Conservation (phyloP, 35 echinoderm and acorn worm genomes). For the Strongylocentrotus purpuratus region DNA sequence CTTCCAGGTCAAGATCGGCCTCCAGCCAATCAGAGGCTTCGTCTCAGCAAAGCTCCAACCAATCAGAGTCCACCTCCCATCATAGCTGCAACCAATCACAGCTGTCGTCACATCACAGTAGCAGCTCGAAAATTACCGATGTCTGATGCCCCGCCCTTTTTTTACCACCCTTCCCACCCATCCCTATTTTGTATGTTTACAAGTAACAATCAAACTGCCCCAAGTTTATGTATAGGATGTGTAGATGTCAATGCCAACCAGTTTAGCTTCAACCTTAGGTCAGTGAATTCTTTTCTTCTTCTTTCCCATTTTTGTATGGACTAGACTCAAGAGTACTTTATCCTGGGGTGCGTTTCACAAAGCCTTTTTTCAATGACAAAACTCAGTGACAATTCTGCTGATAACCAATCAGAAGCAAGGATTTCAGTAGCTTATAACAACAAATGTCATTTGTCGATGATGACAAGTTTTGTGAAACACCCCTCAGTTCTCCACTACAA, state of each 20-base stretch:
- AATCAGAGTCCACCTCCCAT: slow-evolving; percentile 24
- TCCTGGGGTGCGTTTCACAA: no score
- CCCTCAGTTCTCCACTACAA: background rate
- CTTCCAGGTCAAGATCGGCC: background rate
- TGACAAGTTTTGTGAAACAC: no score
- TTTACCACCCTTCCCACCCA: background rate
- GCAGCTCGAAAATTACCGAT: slow-evolving; percentile 37
- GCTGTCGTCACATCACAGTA: slow-evolving; percentile 36
- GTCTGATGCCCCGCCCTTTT: background rate
- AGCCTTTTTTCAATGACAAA: no score
- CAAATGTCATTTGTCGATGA: background rate
- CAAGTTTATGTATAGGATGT: background rate
- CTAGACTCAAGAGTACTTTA: background rate
- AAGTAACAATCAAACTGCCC: background rate
- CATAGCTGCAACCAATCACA: slow-evolving; percentile 44
- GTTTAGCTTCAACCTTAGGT: no score
- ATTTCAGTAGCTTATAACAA: background rate
- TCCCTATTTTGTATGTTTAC: background rate
- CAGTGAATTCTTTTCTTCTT: background rate
- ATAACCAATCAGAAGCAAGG: no score
- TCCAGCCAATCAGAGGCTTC: slow-evolving; percentile 50
- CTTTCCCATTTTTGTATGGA: background rate
- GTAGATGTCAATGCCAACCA: background rate
- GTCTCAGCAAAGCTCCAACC: slow-evolving; percentile 42
- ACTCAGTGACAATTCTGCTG: no score